Evolutionary conservation across 2,797 vertebrate species (phyloP), one percentile per base, ranked within the genome.

Genomic region (Typhlichthys subterraneus): DNA sequence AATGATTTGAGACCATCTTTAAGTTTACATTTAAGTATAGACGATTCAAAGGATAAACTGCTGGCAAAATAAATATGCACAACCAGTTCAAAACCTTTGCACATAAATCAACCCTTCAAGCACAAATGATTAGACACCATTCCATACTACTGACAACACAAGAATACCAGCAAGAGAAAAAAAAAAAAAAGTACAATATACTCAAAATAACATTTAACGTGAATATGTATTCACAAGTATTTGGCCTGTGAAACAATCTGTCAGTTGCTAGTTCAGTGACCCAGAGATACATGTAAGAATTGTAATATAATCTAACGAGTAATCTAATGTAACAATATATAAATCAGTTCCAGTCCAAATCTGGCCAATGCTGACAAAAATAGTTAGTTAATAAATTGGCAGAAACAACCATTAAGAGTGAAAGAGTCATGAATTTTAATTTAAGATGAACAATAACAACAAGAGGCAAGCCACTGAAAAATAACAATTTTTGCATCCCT

Each of bases 151-250:
- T 38, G 5, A 38, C 33, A 38, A 38, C 7, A 6, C n/a, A 55
- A 57, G 38, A 15, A 42, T 12, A 57, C 38, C 55, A 45, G 11
- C 14, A 46, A 59, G 15, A 61, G 9, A 47, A 70, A 53, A 82
- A 65, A 60, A 48, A 15, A 65, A 29, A 57, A 46, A 45, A 10
- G 65, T 59, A 78, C 56, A 77, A 91, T 93, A 45, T 19, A 38
- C 13, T 60, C 63, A 76, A 53, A 65, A 70, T 57, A 67, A 72
- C 66, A 45, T 62, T 19, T 70, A 69, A 59, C 53, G 66, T 2
- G 14, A 67, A 11, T 45, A 4, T 33, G 57, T 45, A 57, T 45
- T 52, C 13, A 70, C 33, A 56, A 17, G n/a, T 53, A 45, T 49
- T 57, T 19, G 54, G 57, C 15, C 23, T 45, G 51, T 53, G 33